Evolutionary conservation across 2,888 invertebrate species (phyloP).

Genomic region (Loripinus fragilis): DNA sequence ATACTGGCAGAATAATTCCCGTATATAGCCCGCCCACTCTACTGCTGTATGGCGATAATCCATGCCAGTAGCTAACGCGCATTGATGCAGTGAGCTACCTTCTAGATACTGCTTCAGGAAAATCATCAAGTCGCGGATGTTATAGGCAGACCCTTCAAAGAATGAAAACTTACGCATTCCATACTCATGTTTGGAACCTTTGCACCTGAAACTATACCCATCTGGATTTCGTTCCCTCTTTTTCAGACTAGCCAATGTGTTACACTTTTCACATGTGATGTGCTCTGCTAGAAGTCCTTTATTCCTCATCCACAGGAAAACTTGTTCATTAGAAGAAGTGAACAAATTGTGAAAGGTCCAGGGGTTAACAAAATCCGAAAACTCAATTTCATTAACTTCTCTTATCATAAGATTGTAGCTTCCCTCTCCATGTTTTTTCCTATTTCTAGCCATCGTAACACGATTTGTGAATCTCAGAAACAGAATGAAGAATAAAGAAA

Average conservation of each 20-base stretch:
- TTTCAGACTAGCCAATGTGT: not conserved
- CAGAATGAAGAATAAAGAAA: not conserved
- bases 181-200: constrained; percentile 15
- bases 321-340: not conserved
- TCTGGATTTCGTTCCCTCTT: not conserved
- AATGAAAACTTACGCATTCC: constrained; percentile 27
- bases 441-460: not conserved
- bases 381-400: not conserved
- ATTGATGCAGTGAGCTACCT: not conserved
- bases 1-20: constrained; percentile 18
- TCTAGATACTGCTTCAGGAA: constrained; percentile 14
- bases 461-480: not conserved
- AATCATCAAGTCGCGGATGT: constrained; percentile 9
- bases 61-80: constrained; percentile 6
- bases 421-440: not conserved
- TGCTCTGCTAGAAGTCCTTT: not conserved
- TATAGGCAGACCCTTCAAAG: constrained; percentile 15
- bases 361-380: constrained; percentile 20
- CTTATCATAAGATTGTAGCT: not conserved
- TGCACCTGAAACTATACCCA: not conserved
- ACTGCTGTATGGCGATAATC: constrained; percentile 11
- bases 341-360: constrained; percentile 26
- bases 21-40: constrained; percentile 9
- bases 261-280: constrained; percentile 8
- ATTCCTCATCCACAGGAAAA: not conserved